Evolutionary conservation across 1,140 invertebrate genomes (phyloP).

Genomic region (Macrotrachela quadricornifera): DNA sequence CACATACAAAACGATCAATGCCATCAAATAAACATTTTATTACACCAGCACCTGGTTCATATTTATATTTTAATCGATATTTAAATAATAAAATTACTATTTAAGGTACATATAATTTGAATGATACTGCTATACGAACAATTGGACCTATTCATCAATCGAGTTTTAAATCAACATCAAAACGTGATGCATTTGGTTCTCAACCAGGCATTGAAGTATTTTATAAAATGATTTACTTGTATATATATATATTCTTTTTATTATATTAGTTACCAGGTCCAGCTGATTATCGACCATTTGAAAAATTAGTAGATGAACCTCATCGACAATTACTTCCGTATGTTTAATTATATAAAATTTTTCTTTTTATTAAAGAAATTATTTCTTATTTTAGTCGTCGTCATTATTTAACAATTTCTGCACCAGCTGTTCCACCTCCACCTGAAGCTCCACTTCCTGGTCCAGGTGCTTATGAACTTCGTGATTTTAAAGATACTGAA

Average conservation of each 20-base stretch:
- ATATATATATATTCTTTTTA: no score
- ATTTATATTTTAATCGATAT: no score
- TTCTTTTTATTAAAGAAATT: neutral
- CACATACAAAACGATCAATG: constrained; percentile 7
- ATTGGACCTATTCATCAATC: neutral
- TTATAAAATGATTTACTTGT: no score
- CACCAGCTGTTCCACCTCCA: constrained; percentile 2
- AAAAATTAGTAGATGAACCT: neutral
- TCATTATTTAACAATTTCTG: constrained; percentile 6
- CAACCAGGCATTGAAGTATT: no score
- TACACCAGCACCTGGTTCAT: neutral
- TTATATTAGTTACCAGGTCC: neutral
- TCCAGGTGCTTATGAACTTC: constrained; percentile 3
- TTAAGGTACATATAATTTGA: constrained; percentile 1
- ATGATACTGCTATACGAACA: neutral
- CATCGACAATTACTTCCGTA: constrained; percentile 6
- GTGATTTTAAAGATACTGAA: constrained; percentile 6
- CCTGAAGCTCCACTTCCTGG: neutral
- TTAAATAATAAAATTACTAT: no score
- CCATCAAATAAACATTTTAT: neutral
- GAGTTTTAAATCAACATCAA: constrained; percentile 1
- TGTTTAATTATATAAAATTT: neutral
- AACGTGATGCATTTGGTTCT: neutral
- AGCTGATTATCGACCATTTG: neutral
- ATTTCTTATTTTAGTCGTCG: neutral